Evolutionary conservation across 2,797 vertebrate species (phyloP), one percentile per base, ranked within the genome.

Genomic region (Eurystomus glaucurus): DNA sequence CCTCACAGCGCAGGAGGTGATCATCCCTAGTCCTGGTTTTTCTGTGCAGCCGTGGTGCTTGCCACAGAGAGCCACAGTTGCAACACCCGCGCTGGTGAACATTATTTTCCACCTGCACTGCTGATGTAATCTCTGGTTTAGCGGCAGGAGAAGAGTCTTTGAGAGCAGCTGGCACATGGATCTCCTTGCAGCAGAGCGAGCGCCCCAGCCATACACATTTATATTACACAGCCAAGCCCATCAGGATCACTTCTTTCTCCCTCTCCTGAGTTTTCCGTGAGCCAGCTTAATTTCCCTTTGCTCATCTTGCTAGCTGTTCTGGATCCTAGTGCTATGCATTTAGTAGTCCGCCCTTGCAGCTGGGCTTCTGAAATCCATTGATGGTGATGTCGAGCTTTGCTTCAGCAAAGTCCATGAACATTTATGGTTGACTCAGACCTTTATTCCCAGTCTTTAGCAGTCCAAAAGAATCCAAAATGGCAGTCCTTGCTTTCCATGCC

Each of bases 141-240:
- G 54, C 57, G 57, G 57, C 57, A 75, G 78, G n/a, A 69, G 61
- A 76, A 64, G 29, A 0, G 0, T 54, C 61, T 57, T 39, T 0
- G 2, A 58, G 35, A 61, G 35, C 28, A 22, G 6, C 10, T 6
- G 37, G 45, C 58, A 31, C 0, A 0, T 43, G 54, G 25, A 21
- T 57, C 41, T 68, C 16, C 28, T 58, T 61, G 52, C 57, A 60
- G 52, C 72, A 50, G 21, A 41, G 5, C 17, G 26, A 50, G 43
- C 5, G 17, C 48, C 58, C 17, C 41, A 33, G 22, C 33, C 61
- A 8, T 26, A 12, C 22, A 4, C 45, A 18, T 1, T 25, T 28
- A 2, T 2, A 7, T 16, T 18, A 29, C 23, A 10, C 41, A 43
- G 6, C 52, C 48, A 28, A 80, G 77, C 1, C 46, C 76, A 69